phyloP scores from a whole-genome alignment of 2,888 invertebrate genomes.

The Folsomia manolachei region DNA sequence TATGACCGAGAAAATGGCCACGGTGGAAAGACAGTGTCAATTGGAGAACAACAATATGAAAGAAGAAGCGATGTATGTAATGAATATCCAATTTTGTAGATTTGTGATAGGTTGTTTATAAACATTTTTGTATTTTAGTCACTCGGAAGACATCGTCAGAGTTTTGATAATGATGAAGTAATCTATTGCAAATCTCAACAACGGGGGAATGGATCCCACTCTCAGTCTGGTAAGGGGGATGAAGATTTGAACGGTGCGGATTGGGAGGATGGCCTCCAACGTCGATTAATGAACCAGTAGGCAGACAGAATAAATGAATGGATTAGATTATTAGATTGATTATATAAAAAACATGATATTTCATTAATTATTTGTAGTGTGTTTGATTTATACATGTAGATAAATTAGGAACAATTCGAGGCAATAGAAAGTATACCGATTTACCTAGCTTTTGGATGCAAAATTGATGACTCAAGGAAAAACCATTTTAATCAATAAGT shows the following conservation, averaged over 20 bases:
- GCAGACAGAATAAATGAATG: neutral
- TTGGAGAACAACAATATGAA: constrained; percentile 5
- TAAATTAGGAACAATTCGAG: too few species aligned
- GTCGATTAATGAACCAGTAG: constrained; percentile 64
- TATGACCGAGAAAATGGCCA: neutral
- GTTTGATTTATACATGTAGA: too few species aligned
- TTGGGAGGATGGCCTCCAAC: constrained; percentile 66
- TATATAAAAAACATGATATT: neutral
- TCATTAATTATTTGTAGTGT: too few species aligned
- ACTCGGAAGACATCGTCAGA: neutral
- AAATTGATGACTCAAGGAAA: too few species aligned
- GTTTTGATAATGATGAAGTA: neutral
- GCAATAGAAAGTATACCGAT: too few species aligned
- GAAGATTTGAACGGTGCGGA: constrained; percentile 60
- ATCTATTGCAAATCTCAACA: neutral
- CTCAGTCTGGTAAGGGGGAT: constrained; percentile 51
- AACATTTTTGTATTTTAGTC: too few species aligned
- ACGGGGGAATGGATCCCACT: neutral
- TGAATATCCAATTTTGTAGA: too few species aligned
- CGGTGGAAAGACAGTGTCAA: too few species aligned
- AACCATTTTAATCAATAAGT: too few species aligned
- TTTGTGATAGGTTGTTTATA: too few species aligned
- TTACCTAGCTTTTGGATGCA: too few species aligned
- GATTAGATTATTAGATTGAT: neutral
- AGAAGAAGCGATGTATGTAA: constrained; percentile 6